Conservation (phyloP, 2,113 vertebrate genomes). For the Sander vitreus region DNA sequence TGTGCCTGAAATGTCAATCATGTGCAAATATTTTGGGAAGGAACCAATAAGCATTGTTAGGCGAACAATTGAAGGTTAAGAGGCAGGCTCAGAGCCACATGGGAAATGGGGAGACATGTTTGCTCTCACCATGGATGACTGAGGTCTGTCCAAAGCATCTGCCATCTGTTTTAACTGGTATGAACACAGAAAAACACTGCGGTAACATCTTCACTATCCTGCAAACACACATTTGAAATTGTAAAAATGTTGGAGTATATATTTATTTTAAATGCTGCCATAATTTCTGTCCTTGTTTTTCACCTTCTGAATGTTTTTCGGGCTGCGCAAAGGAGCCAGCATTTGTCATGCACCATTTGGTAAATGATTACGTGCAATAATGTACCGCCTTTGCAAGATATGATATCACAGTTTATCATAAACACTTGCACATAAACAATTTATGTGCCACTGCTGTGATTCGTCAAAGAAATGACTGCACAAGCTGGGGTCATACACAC, state of each 20-base stretch:
- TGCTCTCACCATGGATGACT: constrained; percentile 46
- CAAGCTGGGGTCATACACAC: not conserved
- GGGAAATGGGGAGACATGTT: constrained; percentile 58
- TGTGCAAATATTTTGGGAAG: constrained; percentile 79
- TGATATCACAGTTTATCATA: constrained; percentile 52
- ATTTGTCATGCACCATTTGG: constrained; percentile 44
- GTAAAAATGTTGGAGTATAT: not conserved
- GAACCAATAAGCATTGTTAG: constrained; percentile 75
- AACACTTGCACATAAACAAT: constrained; percentile 50
- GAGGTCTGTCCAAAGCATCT: constrained; percentile 45
- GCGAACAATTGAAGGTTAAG: constrained; percentile 69
- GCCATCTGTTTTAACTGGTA: constrained; percentile 30
- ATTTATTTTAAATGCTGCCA: constrained; percentile 12
- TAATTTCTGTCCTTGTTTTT: constrained; percentile 37
- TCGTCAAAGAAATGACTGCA: constrained; percentile 17
- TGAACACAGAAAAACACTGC: constrained; percentile 14
- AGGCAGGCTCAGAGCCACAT: constrained; percentile 52
- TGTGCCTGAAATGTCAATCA: constrained; percentile 79
- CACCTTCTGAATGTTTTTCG: not conserved
- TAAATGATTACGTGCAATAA: constrained; percentile 50
- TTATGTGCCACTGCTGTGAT: constrained; percentile 31
- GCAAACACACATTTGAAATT: not conserved
- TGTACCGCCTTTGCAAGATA: constrained; percentile 34
- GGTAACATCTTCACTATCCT: constrained; percentile 23
- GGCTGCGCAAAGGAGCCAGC: constrained; percentile 1